These are phyloP conservation scores for Melieria omissa DNA, from an alignment of 2,888 invertebrate genomes.

Conservation along the genomic window DNA sequence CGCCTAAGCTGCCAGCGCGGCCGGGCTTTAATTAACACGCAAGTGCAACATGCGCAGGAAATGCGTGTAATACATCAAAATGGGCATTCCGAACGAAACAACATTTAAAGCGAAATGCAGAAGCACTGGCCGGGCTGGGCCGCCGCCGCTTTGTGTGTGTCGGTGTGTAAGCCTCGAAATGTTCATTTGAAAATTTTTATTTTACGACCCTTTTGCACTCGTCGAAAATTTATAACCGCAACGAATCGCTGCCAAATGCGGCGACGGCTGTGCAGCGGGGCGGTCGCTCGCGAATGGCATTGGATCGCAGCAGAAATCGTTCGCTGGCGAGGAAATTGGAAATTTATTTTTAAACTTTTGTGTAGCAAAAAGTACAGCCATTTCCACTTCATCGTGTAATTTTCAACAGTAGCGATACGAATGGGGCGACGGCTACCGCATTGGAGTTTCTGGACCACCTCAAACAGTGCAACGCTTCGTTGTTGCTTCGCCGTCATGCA, in stretches of 20 bases:
- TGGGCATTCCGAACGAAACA: neutral
- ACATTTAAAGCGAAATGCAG: neutral
- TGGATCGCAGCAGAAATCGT: too few relatives aligned
- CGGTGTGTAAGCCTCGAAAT: neutral
- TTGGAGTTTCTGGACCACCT: constrained; percentile 26
- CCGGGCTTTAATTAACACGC: constrained; percentile 11
- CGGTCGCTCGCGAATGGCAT: too few relatives aligned
- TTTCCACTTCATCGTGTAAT: constrained; percentile 12
- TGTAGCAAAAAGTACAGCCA: neutral
- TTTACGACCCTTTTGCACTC: constrained; percentile 38
- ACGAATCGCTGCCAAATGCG: constrained; percentile 42
- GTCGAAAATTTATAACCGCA: constrained; percentile 47
- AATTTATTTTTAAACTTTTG: constrained; percentile 29
- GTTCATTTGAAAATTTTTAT: constrained; percentile 14
- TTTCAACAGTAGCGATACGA: constrained; percentile 20
- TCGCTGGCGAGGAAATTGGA: neutral
- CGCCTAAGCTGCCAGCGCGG: neutral
- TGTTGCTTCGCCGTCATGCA: constrained; percentile 3
- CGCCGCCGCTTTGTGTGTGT: constrained; percentile 1
- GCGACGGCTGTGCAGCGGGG: neutral
- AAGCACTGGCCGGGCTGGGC: neutral
- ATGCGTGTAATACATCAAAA: constrained; percentile 46
- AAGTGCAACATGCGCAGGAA: constrained; percentile 38
- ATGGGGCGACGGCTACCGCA: constrained; percentile 17
- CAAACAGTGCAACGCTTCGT: constrained; percentile 20